These are phyloP conservation scores for Petrocephalus schoutedeni DNA, from an alignment of 2,797 vertebrate genomes.

Conservation along the genomic window DNA sequence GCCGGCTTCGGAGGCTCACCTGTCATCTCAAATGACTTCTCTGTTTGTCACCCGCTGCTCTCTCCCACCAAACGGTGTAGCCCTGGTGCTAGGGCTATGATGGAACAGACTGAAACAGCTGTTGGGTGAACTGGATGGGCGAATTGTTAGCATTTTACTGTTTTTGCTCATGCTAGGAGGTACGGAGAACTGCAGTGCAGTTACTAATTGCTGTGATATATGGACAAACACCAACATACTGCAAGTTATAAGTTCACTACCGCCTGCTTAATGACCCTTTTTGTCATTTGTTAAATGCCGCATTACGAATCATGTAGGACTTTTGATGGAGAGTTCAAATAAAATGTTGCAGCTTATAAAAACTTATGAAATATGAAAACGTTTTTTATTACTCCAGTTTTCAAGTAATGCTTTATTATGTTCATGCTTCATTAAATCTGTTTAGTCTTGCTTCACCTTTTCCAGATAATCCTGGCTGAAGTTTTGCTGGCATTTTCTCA, in stretches of 20 bases:
- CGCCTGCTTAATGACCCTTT: background rate
- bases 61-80: background rate
- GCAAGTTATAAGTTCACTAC: background rate
- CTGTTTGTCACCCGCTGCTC: background rate
- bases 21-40: background rate
- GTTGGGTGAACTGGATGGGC: background rate
- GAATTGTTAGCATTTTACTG: background rate
- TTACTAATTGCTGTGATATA: background rate
- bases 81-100: background rate
- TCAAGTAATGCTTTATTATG: background rate
- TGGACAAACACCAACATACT: background rate
- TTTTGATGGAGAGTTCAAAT: background rate
- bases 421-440: background rate
- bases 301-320: background rate
- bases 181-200: background rate
- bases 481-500: background rate
- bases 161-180: background rate
- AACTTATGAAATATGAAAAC: background rate
- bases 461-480: background rate
- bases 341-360: background rate
- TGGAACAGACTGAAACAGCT: background rate
- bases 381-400: background rate
- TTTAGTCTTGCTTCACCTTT: constrained; percentile 4
- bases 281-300: background rate
- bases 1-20: background rate